phyloP scores from a whole-genome alignment of 2,113 vertebrate genomes.

The Oostethus manadensis region DNA sequence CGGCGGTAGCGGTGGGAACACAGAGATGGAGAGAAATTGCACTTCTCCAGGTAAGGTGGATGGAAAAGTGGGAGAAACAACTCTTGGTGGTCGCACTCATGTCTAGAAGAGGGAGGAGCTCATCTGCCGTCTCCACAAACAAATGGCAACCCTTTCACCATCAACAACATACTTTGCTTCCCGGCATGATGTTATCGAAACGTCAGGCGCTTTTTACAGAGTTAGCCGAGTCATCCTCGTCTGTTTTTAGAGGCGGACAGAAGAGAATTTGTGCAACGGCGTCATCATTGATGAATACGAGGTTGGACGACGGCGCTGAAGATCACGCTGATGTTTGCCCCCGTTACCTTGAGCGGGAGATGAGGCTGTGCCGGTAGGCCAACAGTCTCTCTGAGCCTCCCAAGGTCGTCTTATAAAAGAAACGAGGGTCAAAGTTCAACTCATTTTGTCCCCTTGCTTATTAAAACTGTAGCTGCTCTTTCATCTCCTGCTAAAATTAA shows the following conservation, averaged over 20 bases:
- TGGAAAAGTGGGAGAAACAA: constrained; percentile 33
- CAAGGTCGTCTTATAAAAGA: constrained; percentile 58
- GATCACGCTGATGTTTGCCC: constrained; percentile 11
- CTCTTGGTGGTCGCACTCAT: neutral
- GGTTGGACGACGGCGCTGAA: neutral
- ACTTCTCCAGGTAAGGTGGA: constrained; percentile 80
- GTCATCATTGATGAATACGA: constrained; percentile 15
- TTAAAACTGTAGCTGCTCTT: constrained; percentile 35
- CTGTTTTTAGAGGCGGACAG: constrained; percentile 18
- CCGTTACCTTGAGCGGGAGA: constrained; percentile 23
- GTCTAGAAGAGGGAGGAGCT: constrained; percentile 1
- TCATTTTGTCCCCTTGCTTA: constrained; percentile 42
- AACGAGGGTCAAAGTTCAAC: constrained; percentile 45
- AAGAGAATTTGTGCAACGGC: neutral
- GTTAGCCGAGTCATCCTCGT: neutral
- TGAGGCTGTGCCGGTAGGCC: constrained; percentile 7
- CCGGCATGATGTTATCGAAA: no score
- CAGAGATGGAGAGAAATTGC: constrained; percentile 79
- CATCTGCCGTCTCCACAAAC: constrained; percentile 3
- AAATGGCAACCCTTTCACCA: constrained; percentile 41
- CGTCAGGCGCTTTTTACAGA: no score
- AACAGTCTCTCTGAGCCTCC: constrained; percentile 46
- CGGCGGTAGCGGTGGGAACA: constrained; percentile 60
- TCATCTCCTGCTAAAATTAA: constrained; percentile 51
- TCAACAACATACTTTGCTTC: constrained; percentile 12